phyloP scores from a whole-genome alignment of 1,140 invertebrate species.

The Schlechtendalia chinensis region DNA sequence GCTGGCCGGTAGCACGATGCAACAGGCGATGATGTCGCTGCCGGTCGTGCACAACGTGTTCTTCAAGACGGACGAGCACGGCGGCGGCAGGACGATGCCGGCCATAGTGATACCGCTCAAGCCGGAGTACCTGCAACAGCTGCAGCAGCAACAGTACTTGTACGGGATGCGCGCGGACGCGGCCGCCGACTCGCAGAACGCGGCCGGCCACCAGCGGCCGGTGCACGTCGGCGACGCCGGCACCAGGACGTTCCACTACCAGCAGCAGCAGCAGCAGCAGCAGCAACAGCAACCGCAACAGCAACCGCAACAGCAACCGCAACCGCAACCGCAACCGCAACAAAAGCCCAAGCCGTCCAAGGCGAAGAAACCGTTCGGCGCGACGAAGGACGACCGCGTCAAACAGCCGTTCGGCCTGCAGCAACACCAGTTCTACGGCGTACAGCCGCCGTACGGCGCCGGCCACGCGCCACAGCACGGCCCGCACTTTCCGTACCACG shows the following conservation, averaged over 20 bases:
- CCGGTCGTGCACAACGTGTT: constrained; percentile 48
- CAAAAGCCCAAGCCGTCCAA: constrained; percentile 16
- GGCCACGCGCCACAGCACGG: background rate
- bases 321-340: background rate
- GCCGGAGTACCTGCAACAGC: constrained; percentile 36
- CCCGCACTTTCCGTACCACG: background rate
- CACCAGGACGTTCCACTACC: background rate
- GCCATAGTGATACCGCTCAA: constrained; percentile 39
- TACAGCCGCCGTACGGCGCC: background rate
- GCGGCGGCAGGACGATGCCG: constrained; percentile 36
- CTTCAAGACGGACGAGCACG: constrained; percentile 42
- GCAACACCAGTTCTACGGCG: constrained; percentile 22
- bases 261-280: background rate
- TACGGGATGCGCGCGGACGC: background rate
- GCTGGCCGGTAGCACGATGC: constrained; percentile 5
- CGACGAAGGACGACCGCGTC: constrained; percentile 30
- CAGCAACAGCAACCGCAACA: background rate
- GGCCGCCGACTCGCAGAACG: background rate
- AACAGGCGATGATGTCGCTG: constrained; percentile 43
- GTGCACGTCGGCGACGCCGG: background rate
- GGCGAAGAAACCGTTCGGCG: constrained; percentile 8
- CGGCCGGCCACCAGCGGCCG: background rate
- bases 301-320: background rate
- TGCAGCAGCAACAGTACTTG: background rate
- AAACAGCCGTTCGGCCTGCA: constrained; percentile 32